Base-by-base conservation (phyloP, 2,113 vertebrate species). In the Pitta sordida region DNA sequence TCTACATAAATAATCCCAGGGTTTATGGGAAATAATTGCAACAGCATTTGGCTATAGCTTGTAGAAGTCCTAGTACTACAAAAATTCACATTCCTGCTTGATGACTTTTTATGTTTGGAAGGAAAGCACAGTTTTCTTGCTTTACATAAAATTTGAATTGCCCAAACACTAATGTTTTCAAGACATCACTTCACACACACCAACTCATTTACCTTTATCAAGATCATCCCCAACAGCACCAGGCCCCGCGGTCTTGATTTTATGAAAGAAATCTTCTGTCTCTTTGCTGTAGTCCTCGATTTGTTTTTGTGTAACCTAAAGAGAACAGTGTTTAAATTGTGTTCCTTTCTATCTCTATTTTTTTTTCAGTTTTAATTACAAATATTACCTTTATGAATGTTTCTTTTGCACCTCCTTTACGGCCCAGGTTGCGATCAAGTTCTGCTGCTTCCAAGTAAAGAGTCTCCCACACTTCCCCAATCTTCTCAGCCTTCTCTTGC, bases 181-280 rank as follows among this genome's bases (percentile, higher is more conserved):
- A 53, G 17, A 20, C 41, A 58, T 43, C 32, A 29, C n/a, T 81
- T 67, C 9, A 52, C 24, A 51, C 8, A 20, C 11, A 13, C 30
- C 26, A 58, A 63, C n/a, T 21, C 11, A 58, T 88, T 92, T 91
- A 99, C 99, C 99, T 98, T 97, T 98, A 32, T 99, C 99, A 43
- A 99, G 98, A 96, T 99, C 91, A 22, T 99, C 98, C 13, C 98
- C 99, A 48, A 99, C 98, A 80, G 98, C 97, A 75, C 99, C 99
- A 41, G 99, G 99, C 1, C 99, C 99, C 48, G 98, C 94, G 1
- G 43, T 79, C 46, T 97, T 95, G 79, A 99, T 99, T 59, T 97
- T 98, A 17, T 96, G 97, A 10, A 98, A 96, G 91, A 99, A 99
- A 36, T 97, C 91, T 9, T 88, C 94, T 64, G 98, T 80, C 39